Evolutionary conservation across 1,140 invertebrate species (phyloP), one percentile per base, ranked within the genome.

Genomic region (Diabrotica virgifera): DNA sequence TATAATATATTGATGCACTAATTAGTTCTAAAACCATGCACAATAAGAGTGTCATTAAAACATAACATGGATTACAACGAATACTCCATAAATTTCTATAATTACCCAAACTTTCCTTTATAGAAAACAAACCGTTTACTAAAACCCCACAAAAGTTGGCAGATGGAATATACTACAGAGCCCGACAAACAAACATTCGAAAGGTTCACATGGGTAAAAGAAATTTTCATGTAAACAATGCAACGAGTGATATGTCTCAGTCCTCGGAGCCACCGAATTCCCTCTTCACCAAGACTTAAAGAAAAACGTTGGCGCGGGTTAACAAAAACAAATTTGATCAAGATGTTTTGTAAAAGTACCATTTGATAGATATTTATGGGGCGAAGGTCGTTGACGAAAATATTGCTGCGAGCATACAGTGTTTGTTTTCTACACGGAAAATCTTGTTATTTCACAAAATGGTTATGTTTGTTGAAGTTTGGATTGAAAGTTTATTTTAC

Each of bases 241-340:
- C 53, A 36, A 55, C 13, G 53, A 55, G 53, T 55, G 53, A 55
- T 55, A 55, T 24, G 13, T 55, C 24, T 55, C 53, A 55, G 13
- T 24, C 35, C 35, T 24, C 24, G 5, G 35, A 55, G 24, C 24
- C 12, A 13, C 24, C 12, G 8, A 46, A 5, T 46, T 46, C 40
- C n/a, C 8, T 46, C n/a, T 46, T 10, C 8, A 6, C 40, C 40
- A n/a, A 2, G 40, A 10, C 40, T 3, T 8, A 8, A 8, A 46
- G 8, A 8, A 46, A 46, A 46, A n/a, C 40, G 8, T 46, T n/a
- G n/a, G 8, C 6, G 5, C 40, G 40, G n/a, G 8, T 46, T 46
- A 46, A 46, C 2, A n/a, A 10, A 46, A 46, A 46, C n/a, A 46
- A 46, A 46, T 46, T 46, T 46, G n/a, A 46, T 46, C 40, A 46